Evolutionary conservation across 2,888 invertebrate genomes (phyloP).

Genomic region (Dolichomitus sp.): DNA sequence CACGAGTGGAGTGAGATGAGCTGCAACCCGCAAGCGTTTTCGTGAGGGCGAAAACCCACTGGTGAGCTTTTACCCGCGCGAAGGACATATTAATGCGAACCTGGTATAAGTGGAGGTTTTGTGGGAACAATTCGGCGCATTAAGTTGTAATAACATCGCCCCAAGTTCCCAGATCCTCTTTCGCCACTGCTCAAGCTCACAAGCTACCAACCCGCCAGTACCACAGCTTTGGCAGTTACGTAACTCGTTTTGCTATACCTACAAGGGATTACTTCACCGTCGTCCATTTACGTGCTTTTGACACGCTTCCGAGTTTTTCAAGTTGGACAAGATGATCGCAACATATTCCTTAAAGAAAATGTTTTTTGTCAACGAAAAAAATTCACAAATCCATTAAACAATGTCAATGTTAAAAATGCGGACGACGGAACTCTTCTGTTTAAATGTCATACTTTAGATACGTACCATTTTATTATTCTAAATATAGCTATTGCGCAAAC

Average conservation of each 20-base stretch:
- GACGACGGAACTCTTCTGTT: background rate
- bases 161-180: slow-evolving; percentile 63
- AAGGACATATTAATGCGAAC: slow-evolving; percentile 46
- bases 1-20: slow-evolving; percentile 49
- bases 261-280: slow-evolving; percentile 37
- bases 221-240: slow-evolving; percentile 13
- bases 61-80: slow-evolving; percentile 20
- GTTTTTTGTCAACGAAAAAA: slow-evolving; percentile 9
- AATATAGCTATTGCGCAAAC: background rate
- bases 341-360: background rate
- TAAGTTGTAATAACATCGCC: slow-evolving; percentile 80
- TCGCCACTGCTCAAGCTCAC: slow-evolving; percentile 50
- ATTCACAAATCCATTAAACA: background rate
- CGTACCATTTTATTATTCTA: background rate
- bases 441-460: background rate
- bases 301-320: background rate
- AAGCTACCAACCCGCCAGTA: slow-evolving; percentile 3
- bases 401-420: background rate
- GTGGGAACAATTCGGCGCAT: slow-evolving; percentile 78
- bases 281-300: slow-evolving; percentile 25
- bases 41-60: slow-evolving; percentile 7
- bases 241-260: slow-evolving; percentile 37
- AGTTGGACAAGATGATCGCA: background rate
- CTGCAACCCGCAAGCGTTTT: slow-evolving; percentile 14
- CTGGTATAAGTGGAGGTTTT: slow-evolving; percentile 65